Evolutionary conservation across 2,888 invertebrate genomes (phyloP).

Genomic region (Temnothorax rugatulus): DNA sequence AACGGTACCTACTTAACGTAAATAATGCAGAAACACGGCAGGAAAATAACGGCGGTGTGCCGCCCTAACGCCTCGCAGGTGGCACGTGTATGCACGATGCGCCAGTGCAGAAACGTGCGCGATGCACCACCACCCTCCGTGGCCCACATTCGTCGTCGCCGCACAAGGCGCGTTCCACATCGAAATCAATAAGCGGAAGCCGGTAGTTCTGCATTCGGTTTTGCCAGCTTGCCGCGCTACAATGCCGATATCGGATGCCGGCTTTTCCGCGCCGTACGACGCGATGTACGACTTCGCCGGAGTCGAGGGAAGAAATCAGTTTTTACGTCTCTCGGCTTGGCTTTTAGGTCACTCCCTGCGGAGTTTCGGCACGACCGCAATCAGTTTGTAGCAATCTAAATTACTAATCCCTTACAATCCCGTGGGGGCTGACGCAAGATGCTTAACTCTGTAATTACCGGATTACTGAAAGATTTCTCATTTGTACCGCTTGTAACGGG

Average conservation of each 20-base stretch:
- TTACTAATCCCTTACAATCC: not conserved
- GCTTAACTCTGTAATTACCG: not conserved
- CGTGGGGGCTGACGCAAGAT: not conserved
- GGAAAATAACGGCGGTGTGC: not conserved
- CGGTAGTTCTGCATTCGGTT: slow-evolving; percentile 78
- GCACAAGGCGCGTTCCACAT: slow-evolving; percentile 74
- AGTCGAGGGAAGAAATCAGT: not conserved
- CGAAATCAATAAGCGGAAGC: slow-evolving; percentile 85
- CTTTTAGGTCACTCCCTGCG: not conserved
- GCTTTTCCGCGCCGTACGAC: not conserved
- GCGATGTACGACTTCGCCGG: not conserved
- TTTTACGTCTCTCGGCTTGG: not conserved
- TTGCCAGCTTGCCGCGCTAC: slow-evolving; percentile 56
- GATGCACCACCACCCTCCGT: slow-evolving; percentile 68
- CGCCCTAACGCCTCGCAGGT: not conserved
- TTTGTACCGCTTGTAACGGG: not conserved
- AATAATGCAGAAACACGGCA: slow-evolving; percentile 1
- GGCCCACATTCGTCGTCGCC: slow-evolving; percentile 79
- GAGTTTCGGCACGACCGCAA: not conserved
- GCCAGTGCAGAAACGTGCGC: slow-evolving; percentile 42
- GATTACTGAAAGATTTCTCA: not conserved
- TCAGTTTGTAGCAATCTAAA: slow-evolving; percentile 12
- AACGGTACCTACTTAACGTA: not conserved
- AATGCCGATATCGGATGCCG: slow-evolving; percentile 16
- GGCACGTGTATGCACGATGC: slow-evolving; percentile 50